Conservation (phyloP, 2,113 vertebrate species). For the Onychostoma macrolepis region DNA sequence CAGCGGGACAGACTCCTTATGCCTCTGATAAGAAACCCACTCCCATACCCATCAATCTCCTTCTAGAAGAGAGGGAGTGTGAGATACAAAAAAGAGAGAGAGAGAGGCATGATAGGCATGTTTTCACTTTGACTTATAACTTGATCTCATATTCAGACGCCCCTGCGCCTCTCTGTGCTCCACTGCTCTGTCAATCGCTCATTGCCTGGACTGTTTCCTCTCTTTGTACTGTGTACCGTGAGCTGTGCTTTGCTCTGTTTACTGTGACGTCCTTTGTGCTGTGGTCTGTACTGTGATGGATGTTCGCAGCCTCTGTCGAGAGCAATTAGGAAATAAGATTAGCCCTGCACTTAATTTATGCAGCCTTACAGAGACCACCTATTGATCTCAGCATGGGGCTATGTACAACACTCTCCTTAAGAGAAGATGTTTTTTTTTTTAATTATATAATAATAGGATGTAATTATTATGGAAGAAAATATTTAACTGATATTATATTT, state of each 20-base stretch:
- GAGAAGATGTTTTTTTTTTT: neutral
- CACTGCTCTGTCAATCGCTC: slow-evolving; percentile 20
- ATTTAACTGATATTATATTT: neutral
- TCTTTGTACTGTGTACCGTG: neutral
- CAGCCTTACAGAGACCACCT: slow-evolving; percentile 43
- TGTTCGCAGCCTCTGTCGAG: slow-evolving; percentile 43
- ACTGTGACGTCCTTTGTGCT: slow-evolving; percentile 26
- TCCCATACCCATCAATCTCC: slow-evolving; percentile 23
- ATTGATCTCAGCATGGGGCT: slow-evolving; percentile 63
- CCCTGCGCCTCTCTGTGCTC: neutral
- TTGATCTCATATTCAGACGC: neutral
- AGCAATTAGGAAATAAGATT: slow-evolving; percentile 65
- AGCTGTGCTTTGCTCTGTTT: slow-evolving; percentile 29
- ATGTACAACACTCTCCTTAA: neutral
- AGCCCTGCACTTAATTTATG: slow-evolving; percentile 60
- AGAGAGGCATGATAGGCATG: neutral
- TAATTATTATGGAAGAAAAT: neutral
- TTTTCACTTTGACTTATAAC: neutral
- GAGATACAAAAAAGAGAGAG: neutral
- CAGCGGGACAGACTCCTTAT: slow-evolving; percentile 24
- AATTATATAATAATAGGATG: neutral
- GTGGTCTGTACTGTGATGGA: slow-evolving; percentile 34
- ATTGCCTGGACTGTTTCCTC: neutral
- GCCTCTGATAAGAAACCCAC: neutral
- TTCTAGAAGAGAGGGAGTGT: neutral